Evolutionary conservation across 2,888 invertebrate genomes (phyloP).

Genomic region (Oscheius sp.): DNA sequence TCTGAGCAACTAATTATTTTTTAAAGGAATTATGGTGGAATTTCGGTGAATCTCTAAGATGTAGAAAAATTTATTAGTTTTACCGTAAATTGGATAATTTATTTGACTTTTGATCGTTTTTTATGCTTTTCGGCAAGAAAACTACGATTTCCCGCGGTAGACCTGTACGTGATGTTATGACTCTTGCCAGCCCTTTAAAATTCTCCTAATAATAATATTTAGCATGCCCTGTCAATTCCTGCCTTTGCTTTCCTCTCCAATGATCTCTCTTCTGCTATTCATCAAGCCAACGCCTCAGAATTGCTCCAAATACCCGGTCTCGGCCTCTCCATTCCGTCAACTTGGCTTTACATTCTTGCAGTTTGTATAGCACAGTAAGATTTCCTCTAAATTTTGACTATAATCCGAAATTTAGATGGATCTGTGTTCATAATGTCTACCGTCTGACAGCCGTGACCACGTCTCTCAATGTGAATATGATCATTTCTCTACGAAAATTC

Average conservation of each 20-base stretch:
- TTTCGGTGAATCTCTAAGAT: too few relatives aligned
- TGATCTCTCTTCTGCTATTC: constrained; percentile 84
- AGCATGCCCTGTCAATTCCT: constrained; percentile 90
- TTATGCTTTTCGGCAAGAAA: too few relatives aligned
- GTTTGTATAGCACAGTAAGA: constrained; percentile 59
- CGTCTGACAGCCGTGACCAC: constrained; percentile 86
- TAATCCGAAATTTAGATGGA: constrained; percentile 77
- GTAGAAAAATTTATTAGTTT: too few relatives aligned
- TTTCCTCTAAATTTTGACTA: neutral
- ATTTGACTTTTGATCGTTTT: too few relatives aligned
- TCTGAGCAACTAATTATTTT: too few relatives aligned
- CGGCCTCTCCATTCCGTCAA: constrained; percentile 78
- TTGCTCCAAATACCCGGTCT: constrained; percentile 74
- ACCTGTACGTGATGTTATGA: too few relatives aligned
- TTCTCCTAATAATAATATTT: constrained; percentile 22
- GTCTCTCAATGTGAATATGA: constrained; percentile 92
- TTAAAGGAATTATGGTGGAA: too few relatives aligned
- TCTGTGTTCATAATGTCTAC: constrained; percentile 87
- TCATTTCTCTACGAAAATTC: constrained; percentile 94
- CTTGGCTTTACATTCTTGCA: constrained; percentile 77
- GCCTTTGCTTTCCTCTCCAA: constrained; percentile 84
- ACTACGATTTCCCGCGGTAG: too few relatives aligned
- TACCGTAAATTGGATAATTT: too few relatives aligned
- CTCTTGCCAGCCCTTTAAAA: too few relatives aligned
- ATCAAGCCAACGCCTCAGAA: constrained; percentile 79